Percentiles rank a stretch among this genome's conserved stretches.
Conservation (phyloP, 2,797 vertebrate genomes). For the Coregonus suidteri region DNA sequence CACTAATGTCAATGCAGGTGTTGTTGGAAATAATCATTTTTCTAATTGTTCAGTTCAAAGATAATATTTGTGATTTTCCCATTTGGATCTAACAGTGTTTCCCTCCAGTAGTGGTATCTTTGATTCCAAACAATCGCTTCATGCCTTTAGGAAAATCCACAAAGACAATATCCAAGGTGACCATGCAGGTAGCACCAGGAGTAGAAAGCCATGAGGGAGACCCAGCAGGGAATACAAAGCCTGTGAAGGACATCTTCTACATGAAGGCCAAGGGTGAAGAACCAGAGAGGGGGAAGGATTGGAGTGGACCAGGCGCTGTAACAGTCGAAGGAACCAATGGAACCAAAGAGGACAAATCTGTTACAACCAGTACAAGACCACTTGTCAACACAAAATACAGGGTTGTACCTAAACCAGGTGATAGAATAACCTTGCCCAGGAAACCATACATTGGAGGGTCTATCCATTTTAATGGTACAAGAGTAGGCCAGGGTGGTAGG, state of each 20-base stretch:
- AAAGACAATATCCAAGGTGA: constrained; percentile 28
- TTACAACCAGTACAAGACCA: neutral
- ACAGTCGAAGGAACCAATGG: neutral
- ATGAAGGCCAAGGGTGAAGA: neutral
- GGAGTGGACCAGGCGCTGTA: constrained; percentile 8
- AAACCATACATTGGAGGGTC: constrained; percentile 34
- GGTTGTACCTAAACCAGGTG: constrained; percentile 25
- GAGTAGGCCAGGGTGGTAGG: constrained; percentile 28
- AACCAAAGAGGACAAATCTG: constrained; percentile 8
- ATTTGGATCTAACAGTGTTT: constrained; percentile 22
- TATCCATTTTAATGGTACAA: constrained; percentile 50
- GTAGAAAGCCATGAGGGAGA: constrained; percentile 18
- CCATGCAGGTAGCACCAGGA: constrained; percentile 24
- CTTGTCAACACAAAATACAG: constrained; percentile 29
- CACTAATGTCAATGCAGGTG: constrained; percentile 8
- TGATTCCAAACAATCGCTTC: constrained; percentile 52
- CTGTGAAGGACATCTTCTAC: constrained; percentile 7
- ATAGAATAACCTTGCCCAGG: constrained; percentile 30
- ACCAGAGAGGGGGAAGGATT: constrained; percentile 14
- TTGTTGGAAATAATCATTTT: neutral
- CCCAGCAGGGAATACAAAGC: constrained; percentile 5
- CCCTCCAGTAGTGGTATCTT: constrained; percentile 8
- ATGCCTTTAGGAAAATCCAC: constrained; percentile 60
- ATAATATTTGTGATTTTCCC: constrained; percentile 3
- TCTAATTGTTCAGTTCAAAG: constrained; percentile 12